Evolutionary conservation across 1,140 invertebrate genomes (phyloP), one percentile per base, ranked within the genome.

Genomic region (Ganaspis sp.): DNA sequence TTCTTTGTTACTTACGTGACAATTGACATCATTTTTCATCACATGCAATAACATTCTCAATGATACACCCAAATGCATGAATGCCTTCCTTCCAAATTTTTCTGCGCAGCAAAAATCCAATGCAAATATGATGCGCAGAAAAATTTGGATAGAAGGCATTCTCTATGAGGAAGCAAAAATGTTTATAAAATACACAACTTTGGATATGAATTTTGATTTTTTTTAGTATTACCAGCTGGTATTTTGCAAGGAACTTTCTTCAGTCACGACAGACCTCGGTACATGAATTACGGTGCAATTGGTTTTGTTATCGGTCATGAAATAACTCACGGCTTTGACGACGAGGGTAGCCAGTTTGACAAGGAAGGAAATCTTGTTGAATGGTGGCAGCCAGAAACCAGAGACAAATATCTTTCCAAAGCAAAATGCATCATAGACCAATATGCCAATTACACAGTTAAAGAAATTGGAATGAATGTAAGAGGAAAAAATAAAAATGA

Each of bases 281-380:
- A 98, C 83, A 95, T 98, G 93, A 98, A 98, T 87, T 98, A 96
- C 85, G 97, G 97, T 69, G 96, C 95, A 9, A 97, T 98, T 84
- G 97, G 97, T 6, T 97, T 97, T 84, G 96, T 98, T 4, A 97
- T 99, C 88, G 97, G 97, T 0, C 97, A 98, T 85, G 97, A 98
- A 92, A 96, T 99, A 64, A 98, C 97, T 0, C 97, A 98, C 87
- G 97, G 96, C 12, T 98, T 98, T 87, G 97, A 98, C 90, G 96
- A 98, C 88, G 95, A 96, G 89, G 96, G 96, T 53, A 93, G 97
- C 17, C 96, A 98, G 4, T 38, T 5, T 38, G 37, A 91, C 98
- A 95, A 96, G 77, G 93, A 97, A 69, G 98, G 98, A 40, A 97
- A 97, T 87, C 90, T 97, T 70, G 92, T 94, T 1, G 94, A 97